These are phyloP conservation scores for Pristionchus arcanus DNA, from an alignment of 2,888 invertebrate species.

Conservation along the genomic window DNA sequence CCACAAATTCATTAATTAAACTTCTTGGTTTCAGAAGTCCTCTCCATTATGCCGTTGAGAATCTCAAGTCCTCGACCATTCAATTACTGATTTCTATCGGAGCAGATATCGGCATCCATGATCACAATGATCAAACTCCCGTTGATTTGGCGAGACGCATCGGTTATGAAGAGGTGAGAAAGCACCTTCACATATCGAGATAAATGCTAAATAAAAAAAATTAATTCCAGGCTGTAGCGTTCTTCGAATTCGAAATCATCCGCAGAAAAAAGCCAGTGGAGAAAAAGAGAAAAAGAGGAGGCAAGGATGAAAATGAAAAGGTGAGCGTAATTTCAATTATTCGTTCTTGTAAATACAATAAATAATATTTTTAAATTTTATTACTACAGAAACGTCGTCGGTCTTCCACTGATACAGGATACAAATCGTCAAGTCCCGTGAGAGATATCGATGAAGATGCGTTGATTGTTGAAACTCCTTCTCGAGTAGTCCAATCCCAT, in stretches of 20 bases:
- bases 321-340: neutral
- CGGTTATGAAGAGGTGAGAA: neutral
- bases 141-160: neutral
- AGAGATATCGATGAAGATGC: neutral
- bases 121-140: neutral
- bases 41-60: constrained; percentile 26
- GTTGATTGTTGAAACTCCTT: neutral
- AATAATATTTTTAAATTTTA: too few species aligned
- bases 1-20: neutral
- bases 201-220: neutral
- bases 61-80: neutral
- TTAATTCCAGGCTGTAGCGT: neutral
- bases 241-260: neutral
- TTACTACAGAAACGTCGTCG: neutral
- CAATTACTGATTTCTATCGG: neutral
- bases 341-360: neutral
- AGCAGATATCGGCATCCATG: neutral
- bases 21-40: neutral
- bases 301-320: neutral
- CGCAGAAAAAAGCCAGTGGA: neutral
- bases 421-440: neutral
- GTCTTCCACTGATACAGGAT: constrained; percentile 30
- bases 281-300: neutral
- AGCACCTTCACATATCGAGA: neutral
- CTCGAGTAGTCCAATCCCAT: neutral